Evolutionary conservation across 2,888 invertebrate genomes (phyloP), one percentile per base, ranked within the genome.

Genomic region (Ophion slaviceki): DNA sequence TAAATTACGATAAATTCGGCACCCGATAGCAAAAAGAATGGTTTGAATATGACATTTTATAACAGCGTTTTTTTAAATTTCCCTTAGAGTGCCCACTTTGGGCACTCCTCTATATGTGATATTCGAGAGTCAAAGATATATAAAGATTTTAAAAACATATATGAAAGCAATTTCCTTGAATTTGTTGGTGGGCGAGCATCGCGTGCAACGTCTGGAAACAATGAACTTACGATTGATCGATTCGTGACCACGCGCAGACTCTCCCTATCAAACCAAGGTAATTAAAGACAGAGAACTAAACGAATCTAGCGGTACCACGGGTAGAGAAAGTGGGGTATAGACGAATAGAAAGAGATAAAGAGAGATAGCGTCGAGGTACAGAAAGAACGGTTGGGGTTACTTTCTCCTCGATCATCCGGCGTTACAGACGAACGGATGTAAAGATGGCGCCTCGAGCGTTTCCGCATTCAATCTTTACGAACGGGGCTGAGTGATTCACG

Each of bases 361-460:
- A 75, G 47, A 47, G 59, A 59, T 14, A 53, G 14, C 3, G 53
- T 14, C 17, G 45, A 72, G 71, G 64, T 32, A 11, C 6, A 66
- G 20, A 76, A 28, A 14, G 6, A 64, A 68, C 17, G 20, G 10
- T 72, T 45, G 40, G 59, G 11, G 47, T 67, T 70, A 80, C 86
- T 86, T 86, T 86, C 86, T 83, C 86, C 83, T 80, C 20, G 57
- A 40, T 32, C 28, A 67, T 71, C 71, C 62, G 66, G 61, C 81
- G 84, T 59, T 62, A 71, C 84, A 80, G 80, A 40, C 71, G 45
- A 40, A 64, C 78, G 64, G 80, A 81, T 74, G 80, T 47, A 61
- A 68, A 81, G 67, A 68, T 66, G 72, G 67, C 32, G 76, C 78
- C 32, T 70, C 11, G n/a, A 62, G 36, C 57, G 68, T 80, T 83